These are phyloP conservation scores for Amphipoea oculea DNA, from an alignment of 2,888 invertebrate species.

Conservation along the genomic window DNA sequence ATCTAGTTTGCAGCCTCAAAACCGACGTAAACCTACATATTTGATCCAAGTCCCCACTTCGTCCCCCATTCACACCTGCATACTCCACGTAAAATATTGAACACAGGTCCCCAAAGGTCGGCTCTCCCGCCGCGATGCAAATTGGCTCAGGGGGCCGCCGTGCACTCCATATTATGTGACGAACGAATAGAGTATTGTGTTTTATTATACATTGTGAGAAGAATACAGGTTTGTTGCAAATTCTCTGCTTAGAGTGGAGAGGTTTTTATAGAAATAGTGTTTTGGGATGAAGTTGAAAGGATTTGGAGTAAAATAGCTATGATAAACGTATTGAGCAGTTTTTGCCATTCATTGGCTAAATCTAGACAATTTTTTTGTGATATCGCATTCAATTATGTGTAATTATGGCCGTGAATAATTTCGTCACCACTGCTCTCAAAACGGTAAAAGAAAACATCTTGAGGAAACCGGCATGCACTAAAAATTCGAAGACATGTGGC, in stretches of 20 bases:
- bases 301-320: constrained; percentile 19
- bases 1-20: constrained; percentile 50
- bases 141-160: constrained; percentile 72
- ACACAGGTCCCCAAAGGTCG: constrained; percentile 65
- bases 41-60: constrained; percentile 56
- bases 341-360: background rate
- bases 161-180: constrained; percentile 77
- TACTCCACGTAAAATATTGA: constrained; percentile 75
- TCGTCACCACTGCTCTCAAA: background rate
- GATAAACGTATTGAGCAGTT: background rate
- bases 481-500: background rate
- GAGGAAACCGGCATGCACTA: background rate
- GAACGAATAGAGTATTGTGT: constrained; percentile 67
- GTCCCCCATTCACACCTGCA: constrained; percentile 68
- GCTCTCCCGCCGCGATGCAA: constrained; percentile 72
- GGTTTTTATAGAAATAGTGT: constrained; percentile 31
- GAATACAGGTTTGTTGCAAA: constrained; percentile 59
- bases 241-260: constrained; percentile 38
- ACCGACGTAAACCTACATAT: constrained; percentile 57
- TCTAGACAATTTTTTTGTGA: background rate
- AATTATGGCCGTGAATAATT: background rate
- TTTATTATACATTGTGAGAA: constrained; percentile 60
- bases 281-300: constrained; percentile 30
- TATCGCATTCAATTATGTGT: background rate
- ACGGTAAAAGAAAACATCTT: background rate